These are phyloP conservation scores for Chironomus riparius DNA, from an alignment of 2,888 invertebrate genomes.

Conservation along the genomic window DNA sequence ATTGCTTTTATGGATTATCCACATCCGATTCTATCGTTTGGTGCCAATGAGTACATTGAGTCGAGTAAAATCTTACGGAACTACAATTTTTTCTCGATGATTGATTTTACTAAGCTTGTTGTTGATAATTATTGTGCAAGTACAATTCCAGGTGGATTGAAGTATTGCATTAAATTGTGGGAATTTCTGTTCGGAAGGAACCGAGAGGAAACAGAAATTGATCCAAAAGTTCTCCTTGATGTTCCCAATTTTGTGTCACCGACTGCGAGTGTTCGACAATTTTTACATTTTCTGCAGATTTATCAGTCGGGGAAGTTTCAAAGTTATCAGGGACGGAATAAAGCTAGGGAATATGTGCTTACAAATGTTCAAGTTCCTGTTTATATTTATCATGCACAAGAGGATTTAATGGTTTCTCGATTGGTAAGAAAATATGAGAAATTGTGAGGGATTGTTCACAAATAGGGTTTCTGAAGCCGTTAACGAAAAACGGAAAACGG, in stretches of 20 bases:
- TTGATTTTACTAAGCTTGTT: not conserved
- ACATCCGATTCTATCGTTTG: conserved; percentile 12
- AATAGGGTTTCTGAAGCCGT: too few relatives aligned
- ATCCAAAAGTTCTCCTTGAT: not conserved
- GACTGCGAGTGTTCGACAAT: conserved; percentile 15
- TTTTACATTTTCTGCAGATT: not conserved
- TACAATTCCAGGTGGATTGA: not conserved
- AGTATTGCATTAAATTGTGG: not conserved
- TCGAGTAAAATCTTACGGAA: not conserved
- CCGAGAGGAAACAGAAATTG: not conserved
- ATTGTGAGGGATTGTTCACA: not conserved
- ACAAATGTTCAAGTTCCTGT: conserved; percentile 2
- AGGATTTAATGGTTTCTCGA: not conserved
- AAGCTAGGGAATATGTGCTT: not conserved
- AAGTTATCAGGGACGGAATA: not conserved
- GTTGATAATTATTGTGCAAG: not conserved
- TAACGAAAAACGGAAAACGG: too few relatives aligned
- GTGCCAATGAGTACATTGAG: not conserved
- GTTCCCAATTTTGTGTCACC: not conserved
- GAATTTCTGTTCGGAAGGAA: not conserved
- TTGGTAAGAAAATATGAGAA: not conserved
- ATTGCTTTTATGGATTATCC: conserved; percentile 2
- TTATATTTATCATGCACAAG: conserved; percentile 7
- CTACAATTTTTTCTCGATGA: not conserved
- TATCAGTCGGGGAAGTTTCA: not conserved